Percentiles rank a stretch among this genome's conserved stretches.
phyloP scores from a whole-genome alignment of 2,113 vertebrate species.

The Equus przewalskii region DNA sequence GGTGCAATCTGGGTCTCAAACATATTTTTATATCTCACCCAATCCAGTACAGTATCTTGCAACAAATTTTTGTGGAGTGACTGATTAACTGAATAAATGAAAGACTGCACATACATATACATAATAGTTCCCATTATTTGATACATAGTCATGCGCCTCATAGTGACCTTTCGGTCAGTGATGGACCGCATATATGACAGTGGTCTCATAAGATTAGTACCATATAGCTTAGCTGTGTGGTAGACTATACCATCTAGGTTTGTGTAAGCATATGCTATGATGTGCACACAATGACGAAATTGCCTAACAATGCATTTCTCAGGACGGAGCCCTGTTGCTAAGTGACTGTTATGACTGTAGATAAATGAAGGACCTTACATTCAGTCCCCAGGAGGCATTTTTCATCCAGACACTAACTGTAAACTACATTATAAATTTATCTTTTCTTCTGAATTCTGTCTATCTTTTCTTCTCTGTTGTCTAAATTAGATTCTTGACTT shows the following conservation, averaged over 20 bases:
- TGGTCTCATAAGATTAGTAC: too few relatives aligned
- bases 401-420: neutral
- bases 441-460: neutral
- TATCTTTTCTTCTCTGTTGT: constrained; percentile 25
- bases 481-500: constrained; percentile 52
- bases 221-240: too few relatives aligned
- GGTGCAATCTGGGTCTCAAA: neutral
- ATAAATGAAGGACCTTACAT: neutral
- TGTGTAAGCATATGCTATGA: too few relatives aligned
- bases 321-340: too few relatives aligned
- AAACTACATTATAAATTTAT: neutral
- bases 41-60: neutral
- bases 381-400: neutral
- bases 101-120: neutral
- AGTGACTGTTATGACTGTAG: neutral
- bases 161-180: too few relatives aligned
- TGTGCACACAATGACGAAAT: too few relatives aligned
- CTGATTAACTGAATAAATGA: neutral
- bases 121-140: neutral
- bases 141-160: too few relatives aligned
- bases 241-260: too few relatives aligned
- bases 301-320: too few relatives aligned
- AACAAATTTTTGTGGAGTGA: neutral
- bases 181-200: too few relatives aligned
- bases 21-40: neutral